Evolutionary conservation across 2,888 invertebrate species (phyloP), one percentile per base, ranked within the genome.

Genomic region (Zaprionus bogoriensis): DNA sequence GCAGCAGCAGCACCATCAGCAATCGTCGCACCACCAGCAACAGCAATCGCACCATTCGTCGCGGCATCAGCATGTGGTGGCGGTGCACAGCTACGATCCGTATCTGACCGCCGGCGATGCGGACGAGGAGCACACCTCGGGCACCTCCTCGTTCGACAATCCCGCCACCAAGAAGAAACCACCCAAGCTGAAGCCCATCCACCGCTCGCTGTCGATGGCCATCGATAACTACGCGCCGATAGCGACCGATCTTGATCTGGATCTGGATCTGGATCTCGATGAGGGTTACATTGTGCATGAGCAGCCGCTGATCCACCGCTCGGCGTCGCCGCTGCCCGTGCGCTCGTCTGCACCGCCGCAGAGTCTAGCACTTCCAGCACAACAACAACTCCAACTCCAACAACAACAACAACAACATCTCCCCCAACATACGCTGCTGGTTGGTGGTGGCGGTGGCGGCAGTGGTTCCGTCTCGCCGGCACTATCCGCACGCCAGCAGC

Each of bases 181-280:
- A 66, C 91, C 91, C 80, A 91, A 91, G 88, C 84, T 91, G 73
- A 90, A 89, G 85, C 87, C 90, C 63, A 89, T 90, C 58, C 90
- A 91, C 75, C 90, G 91, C 28, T 90, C 91, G n/a, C 84, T 91
- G 22, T 91, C 91, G 32, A 89, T 91, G 88, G 91, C 91, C 60
- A 90, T 91, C 65, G 91, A 91, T 52, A 91, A 91, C 50, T 91
- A 91, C 78, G 88, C 88, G 38, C 90, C 90, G 62, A 59, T 64
- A 48, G 62, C 67, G 28, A 72, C 66, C 36, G 85, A 79, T 12
- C 17, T 69, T 4, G 84, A 86, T 48, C 25, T 84, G 25, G 80
- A 76, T 46, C 17, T 36, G 32, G 32, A 36, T 36, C 9, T 36
- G 9, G 32, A n/a, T n/a, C 27, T 82, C 12, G 82, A 80, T 42